These are phyloP conservation scores for Gryllus longicercus DNA, from an alignment of 2,888 invertebrate species.

Conservation along the genomic window DNA sequence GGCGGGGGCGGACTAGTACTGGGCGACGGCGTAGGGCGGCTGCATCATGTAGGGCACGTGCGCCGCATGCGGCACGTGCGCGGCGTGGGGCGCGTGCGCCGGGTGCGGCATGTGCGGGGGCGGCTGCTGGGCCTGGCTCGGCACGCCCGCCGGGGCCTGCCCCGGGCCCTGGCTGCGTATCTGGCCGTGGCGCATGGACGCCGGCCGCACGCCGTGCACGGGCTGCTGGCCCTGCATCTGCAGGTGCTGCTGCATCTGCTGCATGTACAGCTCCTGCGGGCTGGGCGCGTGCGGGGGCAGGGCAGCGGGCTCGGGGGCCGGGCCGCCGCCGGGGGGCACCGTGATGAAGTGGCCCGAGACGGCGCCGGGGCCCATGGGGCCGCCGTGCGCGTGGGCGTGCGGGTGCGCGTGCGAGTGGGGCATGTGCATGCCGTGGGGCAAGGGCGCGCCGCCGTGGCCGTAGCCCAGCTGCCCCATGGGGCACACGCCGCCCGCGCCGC, in stretches of 20 bases:
- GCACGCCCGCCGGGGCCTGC: not conserved
- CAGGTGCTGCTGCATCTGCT: slow-evolving; percentile 8
- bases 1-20: no score
- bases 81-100: no score
- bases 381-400: not conserved
- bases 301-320: not conserved
- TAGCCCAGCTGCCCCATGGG: not conserved
- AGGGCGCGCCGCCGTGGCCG: not conserved
- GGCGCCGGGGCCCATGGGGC: not conserved
- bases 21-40: no score
- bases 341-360: not conserved
- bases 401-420: not conserved
- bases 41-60: no score
- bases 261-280: not conserved
- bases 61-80: no score
- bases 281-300: not conserved
- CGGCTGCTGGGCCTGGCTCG: not conserved
- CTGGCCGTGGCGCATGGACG: not conserved
- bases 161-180: not conserved
- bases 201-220: not conserved
- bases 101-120: not conserved
- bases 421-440: not conserved
- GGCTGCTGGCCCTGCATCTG: not conserved
- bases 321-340: not conserved
- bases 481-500: no score